phyloP scores from a whole-genome alignment of 35 echinoderm and acorn worm species.

The Lytechinus pictus region DNA sequence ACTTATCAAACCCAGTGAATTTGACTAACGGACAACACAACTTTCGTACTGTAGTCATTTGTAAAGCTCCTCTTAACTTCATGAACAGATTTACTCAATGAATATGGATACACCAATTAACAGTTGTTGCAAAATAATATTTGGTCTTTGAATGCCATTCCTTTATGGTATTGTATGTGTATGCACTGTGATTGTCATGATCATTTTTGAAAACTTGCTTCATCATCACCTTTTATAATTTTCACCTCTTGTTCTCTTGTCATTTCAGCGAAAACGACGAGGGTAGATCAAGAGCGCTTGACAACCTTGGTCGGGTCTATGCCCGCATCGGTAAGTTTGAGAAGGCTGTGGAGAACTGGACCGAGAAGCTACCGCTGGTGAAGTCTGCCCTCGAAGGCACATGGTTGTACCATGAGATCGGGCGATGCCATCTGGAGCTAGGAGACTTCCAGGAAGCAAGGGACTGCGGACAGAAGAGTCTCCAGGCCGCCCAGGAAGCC shows the following conservation, averaged over 20 bases:
- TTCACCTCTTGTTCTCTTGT: neutral
- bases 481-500: constrained; percentile 87
- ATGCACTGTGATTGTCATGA: neutral
- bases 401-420: constrained; percentile 97
- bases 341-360: constrained; percentile 80
- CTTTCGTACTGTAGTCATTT: too few species aligned
- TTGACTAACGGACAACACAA: too few species aligned
- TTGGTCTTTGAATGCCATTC: too few species aligned
- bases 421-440: constrained; percentile 89
- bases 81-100: too few species aligned
- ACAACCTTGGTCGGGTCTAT: constrained; percentile 92
- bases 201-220: neutral
- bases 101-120: too few species aligned
- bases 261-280: constrained; percentile 82
- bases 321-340: constrained; percentile 92
- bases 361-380: constrained; percentile 83
- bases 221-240: neutral
- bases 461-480: constrained; percentile 94
- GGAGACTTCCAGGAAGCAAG: constrained; percentile 76
- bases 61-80: too few species aligned
- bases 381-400: constrained; percentile 88
- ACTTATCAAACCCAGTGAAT: too few species aligned
- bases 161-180: too few species aligned
- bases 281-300: constrained; percentile 84
- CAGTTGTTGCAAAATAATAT: too few species aligned